Evolutionary conservation across 2,797 vertebrate genomes (phyloP), one percentile per base, ranked within the genome.

Genomic region (Fistularia tabacaria): DNA sequence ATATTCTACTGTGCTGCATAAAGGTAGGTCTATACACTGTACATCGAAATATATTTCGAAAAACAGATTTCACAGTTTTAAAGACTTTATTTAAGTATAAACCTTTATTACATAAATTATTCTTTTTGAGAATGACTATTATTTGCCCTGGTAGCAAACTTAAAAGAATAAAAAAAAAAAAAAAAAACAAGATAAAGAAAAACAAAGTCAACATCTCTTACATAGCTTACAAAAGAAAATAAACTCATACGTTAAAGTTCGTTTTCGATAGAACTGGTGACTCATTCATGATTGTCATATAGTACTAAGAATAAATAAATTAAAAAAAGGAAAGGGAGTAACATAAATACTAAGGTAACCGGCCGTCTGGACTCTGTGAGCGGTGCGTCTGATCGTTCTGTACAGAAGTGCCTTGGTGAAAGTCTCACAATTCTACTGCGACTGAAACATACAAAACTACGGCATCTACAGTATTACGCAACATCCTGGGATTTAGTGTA

Each of bases 41-140:
- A 93, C 91, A 93, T 92, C 80, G 83, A 91, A 89, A 92, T 92
- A 90, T 90, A 92, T 83, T 87, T 89, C 76, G 87, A 92, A 92
- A 95, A 92, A 93, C 93, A 93, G 91, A 87, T 92, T 96, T 94
- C 96, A 98, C 96, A 96, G 94, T 99, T 99, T 98, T 98, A 98
- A 96, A 96, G 94, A 99, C 95, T 99, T 99, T 98, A 99, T 98
- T 93, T 92, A 96, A 97, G 95, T 98, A 99, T 97, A 99, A 99
- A 99, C 95, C 95, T 96, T 97, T 97, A 93, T 97, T 98, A 97
- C 96, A 98, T 98, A 98, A 98, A 98, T 97, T 95, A 95, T 93
- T 90, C 75, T 91, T 89, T 96, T 88, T 94, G 92, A 94, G 92
- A 94, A 94, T 95, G 94, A 95, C 95, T 97, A 96, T 91, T 95